Base-by-base conservation (phyloP, 2,113 vertebrate species). In the Numenius arquata region DNA sequence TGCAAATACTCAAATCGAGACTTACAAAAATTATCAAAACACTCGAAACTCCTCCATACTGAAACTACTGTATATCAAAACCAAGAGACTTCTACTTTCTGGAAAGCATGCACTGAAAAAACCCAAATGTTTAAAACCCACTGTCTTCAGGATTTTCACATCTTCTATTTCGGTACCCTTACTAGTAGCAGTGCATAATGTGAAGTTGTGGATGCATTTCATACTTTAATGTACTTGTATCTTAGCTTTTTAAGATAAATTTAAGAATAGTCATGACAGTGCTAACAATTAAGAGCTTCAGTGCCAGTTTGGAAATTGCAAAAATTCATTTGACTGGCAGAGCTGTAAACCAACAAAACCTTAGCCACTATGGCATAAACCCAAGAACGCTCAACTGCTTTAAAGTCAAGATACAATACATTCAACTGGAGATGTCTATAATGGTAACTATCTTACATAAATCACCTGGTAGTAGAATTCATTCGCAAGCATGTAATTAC, bases 1-100 rank as follows among this genome's bases (percentile, higher is more conserved):
- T 0, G 2, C 0, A 4, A 88, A 71, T 67, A 45, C 8, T 65
- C 26, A 56, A 65, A 38, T 29, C 0, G 0, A 61, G 27, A 53
- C 26, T 59, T 67, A 52, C 3, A 73, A 62, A 86, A 80, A 45
- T 18, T 27, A 84, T 17, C 59, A 61, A 47, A 78, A 80, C 14
- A 87, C 20, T 19, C 22, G 22, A 84, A 90, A 84, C 12, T 71
- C 41, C 76, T 11, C 43, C 36, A 67, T 67, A 41, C 7, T 47
- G 32, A 81, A 87, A 81, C 15, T 59, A 61, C 0, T 34, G 29
- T 45, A 81, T 43, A 87, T 38, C 22, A 77, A 67, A 90, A 17
- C 17, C 34, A 84, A 66, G 25, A 74, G 4, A 62, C 15, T 70
- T 38, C 0, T 2, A 16, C 12, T 38, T 85, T 88, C 56, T 81